Conservation (phyloP, 2,888 invertebrate species). For the Morpho deidamia region DNA sequence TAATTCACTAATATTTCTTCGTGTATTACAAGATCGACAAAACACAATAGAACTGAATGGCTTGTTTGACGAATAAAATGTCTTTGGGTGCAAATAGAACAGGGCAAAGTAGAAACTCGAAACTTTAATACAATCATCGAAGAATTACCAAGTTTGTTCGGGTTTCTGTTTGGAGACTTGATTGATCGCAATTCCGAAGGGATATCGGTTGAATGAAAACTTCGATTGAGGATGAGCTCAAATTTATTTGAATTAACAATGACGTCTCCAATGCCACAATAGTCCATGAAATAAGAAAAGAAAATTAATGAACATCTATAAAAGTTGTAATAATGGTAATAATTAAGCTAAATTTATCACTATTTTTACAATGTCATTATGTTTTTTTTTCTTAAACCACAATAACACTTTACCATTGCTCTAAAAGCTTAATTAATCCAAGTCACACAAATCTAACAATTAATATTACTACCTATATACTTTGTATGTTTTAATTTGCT, state of each 20-base stretch:
- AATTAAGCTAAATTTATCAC: slow-evolving; percentile 77
- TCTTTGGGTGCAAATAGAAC: slow-evolving; percentile 8
- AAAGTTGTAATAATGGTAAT: slow-evolving; percentile 77
- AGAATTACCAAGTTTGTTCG: slow-evolving; percentile 22
- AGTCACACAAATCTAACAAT: slow-evolving; percentile 79
- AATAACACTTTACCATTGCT: slow-evolving; percentile 75
- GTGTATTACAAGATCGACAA: slow-evolving; percentile 47
- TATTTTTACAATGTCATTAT: slow-evolving; percentile 79
- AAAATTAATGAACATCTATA: slow-evolving; percentile 77
- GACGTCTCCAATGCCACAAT: slow-evolving; percentile 76
- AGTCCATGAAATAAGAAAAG: slow-evolving; percentile 73
- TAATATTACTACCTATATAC: slow-evolving; percentile 73
- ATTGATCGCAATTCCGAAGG: slow-evolving; percentile 30
- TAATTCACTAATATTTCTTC: slow-evolving; percentile 42
- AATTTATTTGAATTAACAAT: slow-evolving; percentile 78
- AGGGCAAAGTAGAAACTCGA: slow-evolving; percentile 9
- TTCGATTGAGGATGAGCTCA: slow-evolving; percentile 74
- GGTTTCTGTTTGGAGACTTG: slow-evolving; percentile 29
- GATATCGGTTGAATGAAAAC: slow-evolving; percentile 62
- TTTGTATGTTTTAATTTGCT: slow-evolving; percentile 74
- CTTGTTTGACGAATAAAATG: slow-evolving; percentile 9
- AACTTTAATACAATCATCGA: slow-evolving; percentile 16
- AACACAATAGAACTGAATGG: slow-evolving; percentile 22
- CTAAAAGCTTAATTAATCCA: slow-evolving; percentile 77
- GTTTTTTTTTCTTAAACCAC: slow-evolving; percentile 71